Evolutionary conservation across 2,113 vertebrate genomes (phyloP), one percentile per base, ranked within the genome.

Genomic region (Misgurnus anguillicaudatus): DNA sequence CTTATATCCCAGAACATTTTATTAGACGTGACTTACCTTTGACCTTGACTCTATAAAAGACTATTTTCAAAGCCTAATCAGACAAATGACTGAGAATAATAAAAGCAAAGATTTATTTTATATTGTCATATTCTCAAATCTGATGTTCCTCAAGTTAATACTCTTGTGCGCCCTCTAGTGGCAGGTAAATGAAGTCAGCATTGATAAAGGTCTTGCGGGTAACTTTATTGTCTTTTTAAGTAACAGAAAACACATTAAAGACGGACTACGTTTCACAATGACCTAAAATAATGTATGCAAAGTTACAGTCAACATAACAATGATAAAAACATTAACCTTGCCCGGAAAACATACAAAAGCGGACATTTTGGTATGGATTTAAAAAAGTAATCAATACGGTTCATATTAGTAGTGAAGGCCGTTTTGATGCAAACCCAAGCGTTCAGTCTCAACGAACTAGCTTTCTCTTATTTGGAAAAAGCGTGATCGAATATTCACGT

Each of bases 241-340:
- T 55, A 84, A 80, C 69, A 78, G 58, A 65, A 82, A 86, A 82
- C 72, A 85, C 47, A 80, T 68, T 70, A 73, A 87, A 10, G 4
- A 47, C 53, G 77, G 63, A 62, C 80, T 61, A 78, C 82, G 83
- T 24, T 87, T 93, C 93, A 94, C 58, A 86, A 88, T 58, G 75
- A 79, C 64, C 85, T 71, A 67, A 86, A 85, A 47, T 55, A 83
- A 82, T 76, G 86, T 53, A 68, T 74, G 66, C 9, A 83, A 85
- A 47, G 16, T 5, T 57, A 57, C 9, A n/a, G 36, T 77, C 45
- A 72, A 55, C n/a, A 64, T 70, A 69, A 74, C 72, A 71, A 60
- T 17, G 21, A 58, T 75, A 9, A 69, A 79, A 24, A 68, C 9
- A 45, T 53, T 31, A 53, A 42, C 71, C 67, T 39, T 21, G 17